A percentile compares a stretch with the other conserved stretches of the same genome.
Evolutionary conservation across 2,113 vertebrate genomes (phyloP).

Genomic region (Chiloscyllium plagiosum): DNA sequence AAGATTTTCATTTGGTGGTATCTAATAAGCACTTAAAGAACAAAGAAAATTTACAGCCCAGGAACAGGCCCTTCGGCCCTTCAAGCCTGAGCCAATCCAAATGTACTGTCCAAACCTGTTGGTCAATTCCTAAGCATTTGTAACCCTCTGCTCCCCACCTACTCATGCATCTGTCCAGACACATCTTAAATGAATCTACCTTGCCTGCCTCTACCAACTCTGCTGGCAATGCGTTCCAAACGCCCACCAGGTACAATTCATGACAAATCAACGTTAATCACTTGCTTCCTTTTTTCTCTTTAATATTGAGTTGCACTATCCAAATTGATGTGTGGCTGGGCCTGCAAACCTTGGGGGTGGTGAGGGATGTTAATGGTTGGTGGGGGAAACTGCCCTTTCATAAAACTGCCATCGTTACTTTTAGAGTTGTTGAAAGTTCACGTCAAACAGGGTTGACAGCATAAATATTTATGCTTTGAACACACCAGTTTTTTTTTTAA

Average conservation of each 20-base stretch:
- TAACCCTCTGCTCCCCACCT: too few relatives aligned
- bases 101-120: too few relatives aligned
- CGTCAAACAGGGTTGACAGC: background rate
- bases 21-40: background rate
- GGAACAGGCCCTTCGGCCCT: too few relatives aligned
- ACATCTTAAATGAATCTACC: too few relatives aligned
- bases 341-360: background rate
- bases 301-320: background rate
- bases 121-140: too few relatives aligned
- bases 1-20: background rate
- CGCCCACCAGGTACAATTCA: background rate
- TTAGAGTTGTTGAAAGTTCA: background rate
- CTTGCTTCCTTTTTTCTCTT: background rate
- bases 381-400: background rate
- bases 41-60: too few relatives aligned
- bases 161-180: too few relatives aligned
- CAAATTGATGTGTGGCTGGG: background rate
- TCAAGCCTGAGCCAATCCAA: too few relatives aligned
- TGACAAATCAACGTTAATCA: background rate
- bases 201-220: too few relatives aligned
- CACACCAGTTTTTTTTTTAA: background rate
- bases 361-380: background rate
- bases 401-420: background rate
- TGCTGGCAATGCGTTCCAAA: too few relatives aligned
- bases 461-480: background rate